These are phyloP conservation scores for Sesamia nonagrioides DNA, from an alignment of 1,140 invertebrate species.

Conservation along the genomic window DNA sequence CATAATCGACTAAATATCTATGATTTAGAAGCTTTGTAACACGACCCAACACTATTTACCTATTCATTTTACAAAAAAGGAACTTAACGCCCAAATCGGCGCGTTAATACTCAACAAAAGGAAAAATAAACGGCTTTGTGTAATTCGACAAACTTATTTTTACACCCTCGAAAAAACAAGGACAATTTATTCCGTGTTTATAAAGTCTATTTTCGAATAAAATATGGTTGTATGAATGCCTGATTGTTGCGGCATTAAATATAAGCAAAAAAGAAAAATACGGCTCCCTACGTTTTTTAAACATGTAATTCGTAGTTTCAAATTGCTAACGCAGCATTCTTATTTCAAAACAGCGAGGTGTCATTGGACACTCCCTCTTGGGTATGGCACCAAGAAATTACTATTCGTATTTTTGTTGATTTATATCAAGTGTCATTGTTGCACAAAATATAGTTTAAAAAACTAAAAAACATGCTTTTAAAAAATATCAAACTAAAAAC, in stretches of 20 bases:
- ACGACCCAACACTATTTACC: constrained; percentile 83
- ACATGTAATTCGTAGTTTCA: constrained; percentile 86
- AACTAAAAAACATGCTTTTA: no score
- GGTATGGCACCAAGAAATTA: constrained; percentile 66
- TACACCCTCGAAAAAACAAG: constrained; percentile 34
- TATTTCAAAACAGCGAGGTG: constrained; percentile 86
- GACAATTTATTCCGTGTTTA: constrained; percentile 32
- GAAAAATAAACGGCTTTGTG: constrained; percentile 86
- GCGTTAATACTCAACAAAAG: constrained; percentile 83
- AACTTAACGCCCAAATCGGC: constrained; percentile 86
- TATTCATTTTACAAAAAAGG: constrained; percentile 87
- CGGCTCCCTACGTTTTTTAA: constrained; percentile 82
- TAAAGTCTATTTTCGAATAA: constrained; percentile 59
- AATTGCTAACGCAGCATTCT: constrained; percentile 85
- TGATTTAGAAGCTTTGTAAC: constrained; percentile 77
- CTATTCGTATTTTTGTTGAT: background rate
- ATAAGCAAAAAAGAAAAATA: constrained; percentile 75
- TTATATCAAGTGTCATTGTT: background rate
- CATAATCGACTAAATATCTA: constrained; percentile 59
- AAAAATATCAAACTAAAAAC: no score
- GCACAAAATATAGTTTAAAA: no score
- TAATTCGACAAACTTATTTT: constrained; percentile 70
- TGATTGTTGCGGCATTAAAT: constrained; percentile 25
- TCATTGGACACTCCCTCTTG: constrained; percentile 83
- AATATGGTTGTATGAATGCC: constrained; percentile 35